Evolutionary conservation across 2,888 invertebrate genomes (phyloP).

Genomic region (Synergus itoensis): DNA sequence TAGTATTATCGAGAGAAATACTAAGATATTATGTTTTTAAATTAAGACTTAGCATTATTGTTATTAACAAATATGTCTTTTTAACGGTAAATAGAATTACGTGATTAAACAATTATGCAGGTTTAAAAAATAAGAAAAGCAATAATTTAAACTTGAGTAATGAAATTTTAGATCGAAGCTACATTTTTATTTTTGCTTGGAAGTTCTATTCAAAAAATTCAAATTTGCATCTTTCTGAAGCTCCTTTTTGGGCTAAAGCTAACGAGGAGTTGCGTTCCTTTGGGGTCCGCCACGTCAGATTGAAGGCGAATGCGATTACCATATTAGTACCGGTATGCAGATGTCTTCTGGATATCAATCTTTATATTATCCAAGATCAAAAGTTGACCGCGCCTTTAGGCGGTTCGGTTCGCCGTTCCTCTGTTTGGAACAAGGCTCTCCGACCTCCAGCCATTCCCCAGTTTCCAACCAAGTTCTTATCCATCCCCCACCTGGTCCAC

Average conservation of each 20-base stretch:
- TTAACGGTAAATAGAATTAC: no score
- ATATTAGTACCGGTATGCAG: not conserved
- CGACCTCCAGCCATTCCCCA: slow-evolving; percentile 59
- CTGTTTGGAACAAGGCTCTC: slow-evolving; percentile 47
- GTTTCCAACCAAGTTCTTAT: slow-evolving; percentile 65
- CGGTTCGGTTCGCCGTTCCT: slow-evolving; percentile 63
- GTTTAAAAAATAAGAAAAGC: no score
- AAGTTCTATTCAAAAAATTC: not conserved
- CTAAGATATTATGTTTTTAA: no score
- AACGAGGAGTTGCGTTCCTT: not conserved
- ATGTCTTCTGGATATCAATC: slow-evolving; percentile 48
- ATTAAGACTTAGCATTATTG: no score
- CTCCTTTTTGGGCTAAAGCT: not conserved
- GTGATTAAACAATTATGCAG: no score
- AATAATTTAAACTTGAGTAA: no score
- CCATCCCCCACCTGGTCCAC: slow-evolving; percentile 73
- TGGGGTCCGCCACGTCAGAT: not conserved
- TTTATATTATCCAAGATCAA: slow-evolving; percentile 52
- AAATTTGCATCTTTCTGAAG: not conserved
- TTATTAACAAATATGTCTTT: no score
- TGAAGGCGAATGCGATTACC: not conserved
- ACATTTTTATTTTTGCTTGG: no score
- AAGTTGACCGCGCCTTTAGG: slow-evolving; percentile 69
- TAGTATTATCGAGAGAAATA: no score
- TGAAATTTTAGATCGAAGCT: no score